Conservation (phyloP, 2,113 vertebrate genomes). For the Heterocephalus glaber region DNA sequence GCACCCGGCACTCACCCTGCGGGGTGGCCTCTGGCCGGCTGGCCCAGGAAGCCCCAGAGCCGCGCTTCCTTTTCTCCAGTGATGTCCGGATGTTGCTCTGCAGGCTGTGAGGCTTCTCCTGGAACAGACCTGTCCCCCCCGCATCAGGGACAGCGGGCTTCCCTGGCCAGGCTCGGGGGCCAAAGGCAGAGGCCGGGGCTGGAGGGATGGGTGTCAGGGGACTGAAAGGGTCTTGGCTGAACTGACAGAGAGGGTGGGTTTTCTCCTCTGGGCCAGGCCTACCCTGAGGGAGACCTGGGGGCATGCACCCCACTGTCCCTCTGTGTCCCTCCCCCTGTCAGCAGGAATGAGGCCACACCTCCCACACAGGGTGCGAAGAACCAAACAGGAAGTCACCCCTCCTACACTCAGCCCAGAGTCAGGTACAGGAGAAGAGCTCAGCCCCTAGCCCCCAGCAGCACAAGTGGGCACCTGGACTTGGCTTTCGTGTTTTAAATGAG, state of each 20-base stretch:
- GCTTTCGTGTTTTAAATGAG: neutral
- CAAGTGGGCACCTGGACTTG: neutral
- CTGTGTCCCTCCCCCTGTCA: neutral
- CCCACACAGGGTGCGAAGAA: neutral
- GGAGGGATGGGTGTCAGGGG: neutral
- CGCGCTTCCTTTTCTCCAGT: conserved; percentile 87
- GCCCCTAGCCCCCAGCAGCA: neutral
- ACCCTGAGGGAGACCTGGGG: neutral
- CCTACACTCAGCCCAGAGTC: neutral
- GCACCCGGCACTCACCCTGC: conserved; percentile 80
- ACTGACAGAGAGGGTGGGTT: neutral
- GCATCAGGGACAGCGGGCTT: conserved; percentile 70
- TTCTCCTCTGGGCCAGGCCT: neutral
- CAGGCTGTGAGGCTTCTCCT: conserved; percentile 95
- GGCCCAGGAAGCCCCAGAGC: conserved; percentile 81
- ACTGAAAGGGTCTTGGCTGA: neutral
- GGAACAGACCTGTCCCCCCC: conserved; percentile 92
- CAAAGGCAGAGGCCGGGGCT: neutral
- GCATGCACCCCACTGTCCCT: neutral
- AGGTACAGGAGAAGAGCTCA: neutral
- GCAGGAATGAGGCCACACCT: fast-evolving
- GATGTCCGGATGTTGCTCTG: conserved; percentile 88
- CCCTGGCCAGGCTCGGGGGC: neutral
- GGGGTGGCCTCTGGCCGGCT: conserved; percentile 75
- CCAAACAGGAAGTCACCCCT: neutral